Base-by-base conservation (phyloP, 1,140 invertebrate species). In the Trichoplusia ni region DNA sequence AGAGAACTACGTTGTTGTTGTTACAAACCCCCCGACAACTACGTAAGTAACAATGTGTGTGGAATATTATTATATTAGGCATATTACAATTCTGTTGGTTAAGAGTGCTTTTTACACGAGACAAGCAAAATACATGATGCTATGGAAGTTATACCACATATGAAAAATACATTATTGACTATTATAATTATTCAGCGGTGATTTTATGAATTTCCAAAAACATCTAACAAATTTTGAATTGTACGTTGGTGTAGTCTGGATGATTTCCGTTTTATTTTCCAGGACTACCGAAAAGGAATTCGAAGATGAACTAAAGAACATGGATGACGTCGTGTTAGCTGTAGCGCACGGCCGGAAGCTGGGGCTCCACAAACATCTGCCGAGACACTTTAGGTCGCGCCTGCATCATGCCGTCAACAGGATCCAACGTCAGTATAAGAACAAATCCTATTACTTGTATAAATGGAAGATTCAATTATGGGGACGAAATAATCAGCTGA, bases 351-450 rank as follows among this genome's bases (percentile, higher is more conserved):
- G 88, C 13, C 73, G 66, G 11, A 79, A 73, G 25, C 35, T 87
- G 29, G 85, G 86, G 0, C 69, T 87, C 0, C 78, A 77, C 0
- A 82, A 84, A 46, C 83, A 85, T 53, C 64, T 88, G 11, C 86
- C 88, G 0, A 67, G 86, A 8, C 88, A 90, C 49, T 90, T 90
- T 59, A 76, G 85, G 29, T 86, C 84, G 0, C 61, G 88, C 3
- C 67, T 90, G 0, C 84, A 90, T 53, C 83, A 87, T 35, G 87
- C 86, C 8, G 83, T 90, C 1, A 90, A 90, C 59, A 86, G 67
- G 63, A 77, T 84, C 18, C 82, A 86, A 69, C 81, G 86, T 86
- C 70, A 79, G 71, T 68, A 29, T 18, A 38, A n/a, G n/a, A n/a
- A n/a, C n/a, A n/a, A n/a, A n/a, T n/a, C n/a, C n/a, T n/a, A n/a